Evolutionary conservation across 2,113 vertebrate genomes (phyloP), one percentile per base, ranked within the genome.

Genomic region (Calidris pygmaea): DNA sequence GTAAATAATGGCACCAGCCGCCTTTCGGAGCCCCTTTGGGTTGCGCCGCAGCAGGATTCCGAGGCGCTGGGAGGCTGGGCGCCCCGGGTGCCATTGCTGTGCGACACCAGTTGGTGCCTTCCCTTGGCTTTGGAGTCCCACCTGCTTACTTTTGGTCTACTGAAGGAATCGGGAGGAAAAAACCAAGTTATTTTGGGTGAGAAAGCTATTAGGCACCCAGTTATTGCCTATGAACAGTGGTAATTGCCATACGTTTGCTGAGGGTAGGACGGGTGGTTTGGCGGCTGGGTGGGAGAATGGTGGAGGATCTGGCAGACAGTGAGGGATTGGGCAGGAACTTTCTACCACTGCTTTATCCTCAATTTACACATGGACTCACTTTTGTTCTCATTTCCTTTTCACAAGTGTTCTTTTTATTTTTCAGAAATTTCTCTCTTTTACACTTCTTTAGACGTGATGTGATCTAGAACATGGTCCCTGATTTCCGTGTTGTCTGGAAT

Each of bases 1-100:
- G 95, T 98, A 97, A 98, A 98, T 96, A 97, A 76, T 76, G 94
- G 77, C 90, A 92, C 84, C 80, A 87, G 81, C 88, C 47, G 71
- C 60, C 60, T 89, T 94, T 80, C 85, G 89, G 59, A 56, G 78
- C 87, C 22, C 93, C 95, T 85, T 32, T 21, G 30, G 59, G 73
- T 27, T 16, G 20, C 2, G 6, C 18, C 14, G 39, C 59, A 2
- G 3, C 58, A 3, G n/a, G 23, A 14, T 60, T 10, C 37, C 6
- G 20, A 7, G 12, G 66, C 2, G 2, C 3, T 2, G 13, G 39
- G 72, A 43, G 48, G 48, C 19, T 16, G 43, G 34, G 41, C 2
- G 0, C 58, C 59, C 13, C 19, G 1, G 8, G 3, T 34, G 10
- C 7, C 6, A 9, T 7, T 5, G 70, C 55, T 23, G 12, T 14